Base-by-base conservation (phyloP, 2,113 vertebrate species). In the Ivindomyrus marchei region DNA sequence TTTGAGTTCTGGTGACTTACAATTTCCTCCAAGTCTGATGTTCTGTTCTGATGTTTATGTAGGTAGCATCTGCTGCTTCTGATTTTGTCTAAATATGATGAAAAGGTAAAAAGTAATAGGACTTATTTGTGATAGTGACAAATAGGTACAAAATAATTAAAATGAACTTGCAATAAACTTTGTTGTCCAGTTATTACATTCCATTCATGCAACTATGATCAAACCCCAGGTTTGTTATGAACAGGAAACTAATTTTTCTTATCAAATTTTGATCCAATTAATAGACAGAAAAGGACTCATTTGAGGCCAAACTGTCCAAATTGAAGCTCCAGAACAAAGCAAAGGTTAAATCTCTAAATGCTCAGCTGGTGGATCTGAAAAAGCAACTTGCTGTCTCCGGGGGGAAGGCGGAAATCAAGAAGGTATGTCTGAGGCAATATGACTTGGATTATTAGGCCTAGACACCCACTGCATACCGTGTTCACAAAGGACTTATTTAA, bases 311-410 rank as follows among this genome's bases (percentile, higher is more conserved):
- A 89, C 89, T 98, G 90, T 97, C 97, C 0, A 98, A 98, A 94
- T 91, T 97, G 90, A 97, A 97, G 89, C 96, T 98, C 10, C 97
- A 98, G 92, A 97, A 96, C 94, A 97, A 97, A 92, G 97, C 97
- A 89, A 98, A 97, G 93, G 95, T 98, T 89, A 96, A 96, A 0
- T 97, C 97, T 0, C 93, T 98, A 89, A 97, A 92, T 1, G 90
- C 97, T 0, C 97, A 97, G 90, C 77, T 97, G 92, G 97, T 97
- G 93, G 97, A 97, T 86, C 93, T 98, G 89, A 97, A 92, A 95
- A 97, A 95, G 39, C 96, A 95, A 2, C 91, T 95, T 15, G 89
- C 94, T 15, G 91, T 46, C 6, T 91, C 95, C 3, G 94, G 91
- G 89, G 86, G 91, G 13, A 93, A 96, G 24, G 90, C 93, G 4